Evolutionary conservation across 2,797 vertebrate genomes (phyloP).

Genomic region (Anguilla marmorata): DNA sequence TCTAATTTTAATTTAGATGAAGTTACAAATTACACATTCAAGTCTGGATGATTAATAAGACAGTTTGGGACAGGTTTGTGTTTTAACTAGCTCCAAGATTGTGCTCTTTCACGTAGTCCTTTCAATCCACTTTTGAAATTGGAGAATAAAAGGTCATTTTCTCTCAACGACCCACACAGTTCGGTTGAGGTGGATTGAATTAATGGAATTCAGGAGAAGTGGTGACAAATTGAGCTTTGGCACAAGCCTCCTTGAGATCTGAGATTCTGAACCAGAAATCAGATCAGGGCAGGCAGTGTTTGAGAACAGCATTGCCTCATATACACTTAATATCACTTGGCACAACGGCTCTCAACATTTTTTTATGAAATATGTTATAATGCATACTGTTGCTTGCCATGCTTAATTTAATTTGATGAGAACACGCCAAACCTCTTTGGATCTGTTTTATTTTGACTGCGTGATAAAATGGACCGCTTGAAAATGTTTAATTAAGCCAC

Average conservation of each 20-base stretch:
- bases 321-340: too few species aligned
- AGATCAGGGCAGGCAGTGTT: too few species aligned
- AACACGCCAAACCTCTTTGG: too few species aligned
- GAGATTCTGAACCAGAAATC: too few species aligned
- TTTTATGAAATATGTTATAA: too few species aligned
- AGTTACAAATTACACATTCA: slow-evolving; percentile 15
- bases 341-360: too few species aligned
- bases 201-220: not conserved
- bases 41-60: slow-evolving; percentile 27
- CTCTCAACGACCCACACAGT: slow-evolving; percentile 17
- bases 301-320: too few species aligned
- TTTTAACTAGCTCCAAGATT: slow-evolving; percentile 32
- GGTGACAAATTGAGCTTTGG: not conserved
- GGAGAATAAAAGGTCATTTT: slow-evolving; percentile 12
- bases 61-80: slow-evolving; percentile 15
- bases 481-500: too few species aligned
- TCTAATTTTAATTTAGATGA: not conserved
- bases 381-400: too few species aligned
- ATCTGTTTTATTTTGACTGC: too few species aligned
- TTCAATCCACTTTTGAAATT: slow-evolving; percentile 23
- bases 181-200: not conserved
- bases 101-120: slow-evolving; percentile 22
- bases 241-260: not conserved
- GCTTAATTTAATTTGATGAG: too few species aligned
- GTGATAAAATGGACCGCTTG: too few species aligned